Conservation (phyloP, 1,140 invertebrate genomes). For the Hormaphis cornu region DNA sequence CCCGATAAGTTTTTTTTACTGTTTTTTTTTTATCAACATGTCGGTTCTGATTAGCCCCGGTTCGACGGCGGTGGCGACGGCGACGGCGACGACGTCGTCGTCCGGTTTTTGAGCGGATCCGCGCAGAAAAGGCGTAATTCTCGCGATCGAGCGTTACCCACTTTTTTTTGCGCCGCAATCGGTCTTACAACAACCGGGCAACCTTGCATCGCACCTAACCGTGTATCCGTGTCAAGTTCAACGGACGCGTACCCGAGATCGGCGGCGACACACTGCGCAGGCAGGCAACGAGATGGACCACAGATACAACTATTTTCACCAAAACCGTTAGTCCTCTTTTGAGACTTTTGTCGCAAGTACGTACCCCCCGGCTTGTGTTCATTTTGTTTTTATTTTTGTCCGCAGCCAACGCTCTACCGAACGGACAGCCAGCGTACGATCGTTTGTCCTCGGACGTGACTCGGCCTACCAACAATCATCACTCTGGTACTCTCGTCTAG, state of each 20-base stretch:
- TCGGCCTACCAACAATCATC: not conserved
- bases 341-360: too few species aligned
- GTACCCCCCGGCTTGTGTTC: not conserved
- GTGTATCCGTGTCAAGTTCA: slow-evolving; percentile 14
- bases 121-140: too few species aligned
- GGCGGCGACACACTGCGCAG: not conserved
- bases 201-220: not conserved
- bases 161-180: too few species aligned
- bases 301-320: slow-evolving; percentile 22
- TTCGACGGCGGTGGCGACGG: too few species aligned
- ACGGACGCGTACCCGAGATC: not conserved
- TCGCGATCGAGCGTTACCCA: too few species aligned
- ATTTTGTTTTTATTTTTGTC: not conserved
- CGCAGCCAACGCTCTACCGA: not conserved
- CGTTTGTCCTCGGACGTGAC: not conserved
- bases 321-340: slow-evolving; percentile 2
- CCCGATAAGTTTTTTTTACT: too few species aligned
- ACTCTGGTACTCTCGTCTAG: slow-evolving; percentile 1
- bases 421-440: not conserved
- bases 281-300: not conserved
- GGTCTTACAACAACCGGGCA: not conserved
- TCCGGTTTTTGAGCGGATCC: too few species aligned
- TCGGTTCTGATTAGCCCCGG: too few species aligned
- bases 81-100: too few species aligned
- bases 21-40: too few species aligned